Evolutionary conservation across 2,888 invertebrate genomes (phyloP), one percentile per base, ranked within the genome.

Genomic region (Drepanosiphum platanoidis): DNA sequence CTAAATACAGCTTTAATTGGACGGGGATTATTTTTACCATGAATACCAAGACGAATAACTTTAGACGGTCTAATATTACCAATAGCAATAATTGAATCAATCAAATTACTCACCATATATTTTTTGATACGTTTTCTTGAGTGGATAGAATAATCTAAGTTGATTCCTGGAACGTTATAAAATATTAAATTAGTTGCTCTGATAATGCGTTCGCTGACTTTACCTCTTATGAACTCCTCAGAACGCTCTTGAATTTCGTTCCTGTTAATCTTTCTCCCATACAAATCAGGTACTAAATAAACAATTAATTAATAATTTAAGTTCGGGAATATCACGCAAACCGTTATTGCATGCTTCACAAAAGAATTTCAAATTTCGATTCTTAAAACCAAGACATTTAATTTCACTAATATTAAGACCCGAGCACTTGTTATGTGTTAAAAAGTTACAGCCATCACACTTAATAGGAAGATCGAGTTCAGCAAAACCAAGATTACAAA

Each of bases 121-220:
- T n/a, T 36, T 36, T n/a, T n/a, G 30, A 39, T 36, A 39, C 64
- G 64, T 11, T 13, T 13, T 61, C 64, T 5, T 39, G 64, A 2
- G 11, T 64, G 64, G 22, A 18, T 36, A 27, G 15, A 22, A 11
- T 78, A 18, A 39, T 78, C 39, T 30, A 11, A 66, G 18, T 78
- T 64, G 30, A 9, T 39, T 39, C 64, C 42, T 30, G 64, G 27
- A 39, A 78, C 39, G n/a, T 78, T 78, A 34, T 78, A 64, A n/a
- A 78, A 39, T 64, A 78, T 64, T 78, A 78, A 42, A 78, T 78
- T 64, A 18, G 39, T 64, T 22, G 74, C 74, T 74, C 64, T 36
- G 13, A 78, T 39, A 64, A 64, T 64, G 18, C 64, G 18, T 11
- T 77, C 36, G 27, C 18, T 9, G 39, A 77, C 32, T 61, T 77